These are phyloP conservation scores for Agonopterix heracliana DNA, from an alignment of 2,888 invertebrate genomes.

Conservation along the genomic window DNA sequence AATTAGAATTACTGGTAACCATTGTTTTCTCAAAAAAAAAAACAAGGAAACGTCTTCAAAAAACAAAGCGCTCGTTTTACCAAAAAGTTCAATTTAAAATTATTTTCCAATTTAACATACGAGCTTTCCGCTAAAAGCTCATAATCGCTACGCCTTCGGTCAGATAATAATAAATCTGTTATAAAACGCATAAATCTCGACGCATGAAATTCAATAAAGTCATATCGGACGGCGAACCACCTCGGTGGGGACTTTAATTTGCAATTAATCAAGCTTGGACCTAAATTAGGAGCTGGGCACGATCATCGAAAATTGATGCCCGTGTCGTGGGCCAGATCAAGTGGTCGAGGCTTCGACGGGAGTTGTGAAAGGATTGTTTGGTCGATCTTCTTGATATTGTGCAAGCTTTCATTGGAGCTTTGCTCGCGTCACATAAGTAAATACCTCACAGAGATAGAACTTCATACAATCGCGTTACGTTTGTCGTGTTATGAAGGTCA, in stretches of 20 bases:
- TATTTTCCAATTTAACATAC: constrained; percentile 7
- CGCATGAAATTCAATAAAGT: constrained; percentile 74
- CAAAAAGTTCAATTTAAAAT: background rate
- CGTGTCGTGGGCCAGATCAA: background rate
- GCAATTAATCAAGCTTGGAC: constrained; percentile 65
- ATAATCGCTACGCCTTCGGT: constrained; percentile 32
- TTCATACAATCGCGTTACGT: too few species aligned
- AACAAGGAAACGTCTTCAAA: too few species aligned
- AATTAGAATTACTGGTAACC: too few species aligned
- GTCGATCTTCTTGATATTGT: background rate
- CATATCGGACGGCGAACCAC: constrained; percentile 60
- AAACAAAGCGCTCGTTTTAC: too few species aligned
- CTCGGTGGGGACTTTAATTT: constrained; percentile 67
- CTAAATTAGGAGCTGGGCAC: constrained; percentile 63
- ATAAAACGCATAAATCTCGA: constrained; percentile 61
- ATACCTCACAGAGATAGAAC: too few species aligned
- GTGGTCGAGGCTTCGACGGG: background rate
- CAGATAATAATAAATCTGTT: constrained; percentile 58
- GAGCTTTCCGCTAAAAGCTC: constrained; percentile 18
- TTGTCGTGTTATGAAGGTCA: too few species aligned
- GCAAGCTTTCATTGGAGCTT: too few species aligned
- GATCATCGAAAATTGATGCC: constrained; percentile 52
- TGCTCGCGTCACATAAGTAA: too few species aligned
- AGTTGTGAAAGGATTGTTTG: background rate
- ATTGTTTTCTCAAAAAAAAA: too few species aligned